Evolutionary conservation across 23 tunicate genomes (phyloP).

Genomic region (Phallusia fumigata): DNA sequence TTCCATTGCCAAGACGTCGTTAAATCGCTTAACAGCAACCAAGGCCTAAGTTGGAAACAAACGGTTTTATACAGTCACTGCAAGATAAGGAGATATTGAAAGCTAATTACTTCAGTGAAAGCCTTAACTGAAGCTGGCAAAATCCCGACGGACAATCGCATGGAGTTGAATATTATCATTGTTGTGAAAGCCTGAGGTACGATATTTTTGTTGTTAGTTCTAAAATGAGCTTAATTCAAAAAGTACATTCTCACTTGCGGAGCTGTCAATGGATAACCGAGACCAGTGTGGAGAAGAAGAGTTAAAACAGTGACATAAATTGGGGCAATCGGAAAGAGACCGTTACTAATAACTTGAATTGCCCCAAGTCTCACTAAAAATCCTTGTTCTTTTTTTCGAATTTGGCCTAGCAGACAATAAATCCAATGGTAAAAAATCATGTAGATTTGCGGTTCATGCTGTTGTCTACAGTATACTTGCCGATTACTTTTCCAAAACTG

Average conservation of each 20-base stretch:
- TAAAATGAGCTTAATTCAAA: not conserved
- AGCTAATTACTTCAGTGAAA: slow-evolving; percentile 43
- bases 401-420: slow-evolving; percentile 4
- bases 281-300: slow-evolving; percentile 45
- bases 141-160: slow-evolving; percentile 42
- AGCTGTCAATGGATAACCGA: slow-evolving; percentile 48
- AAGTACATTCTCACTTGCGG: slow-evolving; percentile 21
- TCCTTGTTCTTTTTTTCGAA: slow-evolving; percentile 31
- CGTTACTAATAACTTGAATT: slow-evolving; percentile 51
- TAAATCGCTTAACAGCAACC: not conserved
- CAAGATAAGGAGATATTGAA: not conserved
- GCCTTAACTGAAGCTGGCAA: slow-evolving; percentile 49
- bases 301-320: slow-evolving; percentile 35
- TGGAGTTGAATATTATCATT: slow-evolving; percentile 50
- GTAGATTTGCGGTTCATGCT: too few species aligned
- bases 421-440: too few species aligned
- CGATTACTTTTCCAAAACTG: slow-evolving; percentile 47
- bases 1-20: slow-evolving; percentile 3
- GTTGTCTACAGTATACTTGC: slow-evolving; percentile 5
- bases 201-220: not conserved
- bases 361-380: slow-evolving; percentile 31
- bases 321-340: slow-evolving; percentile 45
- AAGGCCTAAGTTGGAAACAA: not conserved
- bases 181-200: slow-evolving; percentile 35
- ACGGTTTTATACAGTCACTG: too few species aligned